phyloP scores from a whole-genome alignment of 2,113 vertebrate genomes.

The Dasyprocta punctata region DNA sequence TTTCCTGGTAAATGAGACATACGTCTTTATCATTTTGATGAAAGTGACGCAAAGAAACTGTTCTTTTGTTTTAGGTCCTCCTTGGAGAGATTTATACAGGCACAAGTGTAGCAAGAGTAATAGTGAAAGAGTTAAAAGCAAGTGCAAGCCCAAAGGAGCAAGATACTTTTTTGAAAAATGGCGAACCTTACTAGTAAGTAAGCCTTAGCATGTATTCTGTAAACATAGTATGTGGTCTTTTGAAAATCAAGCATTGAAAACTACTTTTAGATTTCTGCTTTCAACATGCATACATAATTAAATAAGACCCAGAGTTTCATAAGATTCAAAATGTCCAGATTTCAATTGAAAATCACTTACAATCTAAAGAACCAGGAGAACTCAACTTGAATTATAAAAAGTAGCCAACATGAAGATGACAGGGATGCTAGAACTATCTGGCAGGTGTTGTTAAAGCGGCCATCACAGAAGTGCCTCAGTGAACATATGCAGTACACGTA shows the following conservation, averaged over 20 bases:
- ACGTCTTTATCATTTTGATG: constrained; percentile 80
- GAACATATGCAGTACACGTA: neutral
- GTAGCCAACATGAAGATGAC: neutral
- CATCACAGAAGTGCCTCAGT: neutral
- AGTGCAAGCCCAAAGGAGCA: constrained; percentile 95
- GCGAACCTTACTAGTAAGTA: constrained; percentile 96
- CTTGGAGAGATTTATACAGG: constrained; percentile 96
- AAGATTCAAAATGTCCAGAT: neutral
- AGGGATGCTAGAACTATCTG: neutral
- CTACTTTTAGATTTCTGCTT: neutral
- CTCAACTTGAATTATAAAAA: neutral
- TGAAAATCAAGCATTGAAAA: neutral
- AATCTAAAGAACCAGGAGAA: neutral
- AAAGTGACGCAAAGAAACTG: constrained; percentile 69
- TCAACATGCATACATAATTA: neutral
- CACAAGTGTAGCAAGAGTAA: constrained; percentile 91
- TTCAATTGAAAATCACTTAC: neutral
- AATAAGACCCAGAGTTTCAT: neutral
- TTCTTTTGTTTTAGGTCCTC: constrained; percentile 89
- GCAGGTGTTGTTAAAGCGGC: neutral
- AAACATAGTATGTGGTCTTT: neutral
- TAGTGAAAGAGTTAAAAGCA: constrained; percentile 97
- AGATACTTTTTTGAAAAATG: constrained; percentile 95
- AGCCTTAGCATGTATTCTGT: neutral
- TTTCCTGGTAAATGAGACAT: constrained; percentile 80